phyloP scores from a whole-genome alignment of 1,140 invertebrate genomes.

The Periplaneta americana region DNA sequence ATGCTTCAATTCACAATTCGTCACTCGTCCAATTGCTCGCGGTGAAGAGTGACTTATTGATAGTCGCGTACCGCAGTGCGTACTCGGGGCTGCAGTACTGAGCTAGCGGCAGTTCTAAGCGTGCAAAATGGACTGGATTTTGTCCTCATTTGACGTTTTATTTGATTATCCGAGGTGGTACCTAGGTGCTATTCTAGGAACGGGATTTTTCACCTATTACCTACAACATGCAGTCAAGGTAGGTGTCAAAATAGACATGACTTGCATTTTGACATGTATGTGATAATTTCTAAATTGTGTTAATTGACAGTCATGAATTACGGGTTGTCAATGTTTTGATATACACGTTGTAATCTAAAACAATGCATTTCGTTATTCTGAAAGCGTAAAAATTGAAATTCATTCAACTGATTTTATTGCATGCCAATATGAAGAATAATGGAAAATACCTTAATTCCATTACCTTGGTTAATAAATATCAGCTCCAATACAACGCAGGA shows the following conservation, averaged over 20 bases:
- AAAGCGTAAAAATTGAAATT: too few relatives aligned
- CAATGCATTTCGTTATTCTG: too few relatives aligned
- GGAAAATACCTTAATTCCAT: too few relatives aligned
- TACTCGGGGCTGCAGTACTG: neutral
- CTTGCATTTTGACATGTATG: too few relatives aligned
- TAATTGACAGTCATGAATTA: too few relatives aligned
- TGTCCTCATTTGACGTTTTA: neutral
- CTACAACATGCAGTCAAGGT: conserved; percentile 8
- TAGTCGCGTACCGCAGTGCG: neutral
- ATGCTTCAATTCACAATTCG: neutral
- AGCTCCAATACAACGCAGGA: too few relatives aligned
- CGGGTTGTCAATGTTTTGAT: neutral
- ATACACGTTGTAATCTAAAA: too few relatives aligned
- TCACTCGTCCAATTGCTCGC: neutral
- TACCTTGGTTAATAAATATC: too few relatives aligned
- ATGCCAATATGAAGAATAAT: too few relatives aligned
- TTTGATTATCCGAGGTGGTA: conserved; percentile 3
- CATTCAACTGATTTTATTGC: too few relatives aligned
- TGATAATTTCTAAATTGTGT: too few relatives aligned
- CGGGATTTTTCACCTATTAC: conserved; percentile 5
- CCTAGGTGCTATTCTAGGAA: conserved; percentile 5
- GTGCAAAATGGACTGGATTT: conserved; percentile 3
- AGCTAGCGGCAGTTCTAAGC: neutral
- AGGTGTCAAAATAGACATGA: neutral
- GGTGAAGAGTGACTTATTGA: neutral